Conservation (phyloP, 2,113 vertebrate species). For the Heliornis fulica region DNA sequence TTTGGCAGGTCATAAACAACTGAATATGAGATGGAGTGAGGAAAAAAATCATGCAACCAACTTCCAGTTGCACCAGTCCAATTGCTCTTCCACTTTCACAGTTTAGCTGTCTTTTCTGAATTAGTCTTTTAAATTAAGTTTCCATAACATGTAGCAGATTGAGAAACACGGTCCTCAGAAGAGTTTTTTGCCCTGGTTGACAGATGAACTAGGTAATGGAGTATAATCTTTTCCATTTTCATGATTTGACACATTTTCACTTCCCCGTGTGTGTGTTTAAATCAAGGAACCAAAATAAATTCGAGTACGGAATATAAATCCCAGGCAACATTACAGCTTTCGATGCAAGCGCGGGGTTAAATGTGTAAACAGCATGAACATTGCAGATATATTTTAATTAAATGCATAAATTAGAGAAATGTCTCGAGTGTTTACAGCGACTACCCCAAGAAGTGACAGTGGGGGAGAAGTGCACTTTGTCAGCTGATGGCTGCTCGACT, state of each 20-base stretch:
- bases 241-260: slow-evolving; percentile 50
- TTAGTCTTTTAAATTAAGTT: slow-evolving; percentile 6
- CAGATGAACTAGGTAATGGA: slow-evolving; percentile 37
- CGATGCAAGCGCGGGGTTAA: background rate
- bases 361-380: slow-evolving; percentile 14
- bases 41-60: background rate
- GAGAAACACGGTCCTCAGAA: slow-evolving; percentile 5
- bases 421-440: background rate
- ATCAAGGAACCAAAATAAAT: slow-evolving; percentile 31
- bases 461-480: background rate
- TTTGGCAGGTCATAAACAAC: background rate
- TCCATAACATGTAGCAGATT: background rate
- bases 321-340: slow-evolving; percentile 31
- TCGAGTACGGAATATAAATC: slow-evolving; percentile 15
- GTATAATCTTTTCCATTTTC: slow-evolving; percentile 47
- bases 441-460: slow-evolving; percentile 6
- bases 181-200: slow-evolving; percentile 27
- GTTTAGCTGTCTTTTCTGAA: background rate
- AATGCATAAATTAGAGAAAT: slow-evolving; percentile 13
- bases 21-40: background rate
- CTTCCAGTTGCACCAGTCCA: background rate
- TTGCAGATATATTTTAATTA: slow-evolving; percentile 18
- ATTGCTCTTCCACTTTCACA: background rate
- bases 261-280: slow-evolving; percentile 20
- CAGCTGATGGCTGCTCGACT: background rate